Evolutionary conservation across 2,888 invertebrate genomes (phyloP), one percentile per base, ranked within the genome.

Genomic region (Isotomurus palustris): DNA sequence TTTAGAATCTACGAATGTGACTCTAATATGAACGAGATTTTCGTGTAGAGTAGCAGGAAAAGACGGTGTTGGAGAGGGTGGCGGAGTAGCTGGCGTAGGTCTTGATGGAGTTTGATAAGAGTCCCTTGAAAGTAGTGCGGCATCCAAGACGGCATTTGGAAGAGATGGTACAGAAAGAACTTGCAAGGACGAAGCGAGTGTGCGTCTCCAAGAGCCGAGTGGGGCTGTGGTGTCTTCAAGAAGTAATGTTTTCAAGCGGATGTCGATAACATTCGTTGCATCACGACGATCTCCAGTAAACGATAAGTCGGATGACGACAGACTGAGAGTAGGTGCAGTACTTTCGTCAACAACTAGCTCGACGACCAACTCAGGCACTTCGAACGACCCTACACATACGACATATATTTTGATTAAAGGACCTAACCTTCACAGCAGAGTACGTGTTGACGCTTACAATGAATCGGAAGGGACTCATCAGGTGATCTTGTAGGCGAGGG

Each of bases 151-250:
- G 3, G 5, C 6, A 27, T 24, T 5, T 14, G 19, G 19, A 22
- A 19, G 12, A 5, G 22, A 22, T 10, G 21, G 22, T 24, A 8
- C 22, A 3, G 6, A 10, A 5, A 35, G 21, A 10, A 4, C 17
- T 36, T 66, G 77, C 73, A 77, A 83, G 0, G 89, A 91, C 62
- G 87, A 83, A 75, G 94, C 88, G 81, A 94, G 86, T 73, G 84
- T 84, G 32, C 92, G 83, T 76, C 91, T 88, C 70, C 84, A 84
- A 0, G 90, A 88, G 41, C 86, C 86, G 21, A 83, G 81, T 2
- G 86, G 83, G 72, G 87, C 85, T 6, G 88, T 81, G 3, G 94
- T 79, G 77, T 95, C 94, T 75, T 94, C 93, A 87, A 95, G 90
- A 3, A 88, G 80, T 22, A 95, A 82, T 0, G 93, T 90, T 66